Evolutionary conservation across 2,888 invertebrate species (phyloP).

Genomic region (Schrankia costaestrigalis): DNA sequence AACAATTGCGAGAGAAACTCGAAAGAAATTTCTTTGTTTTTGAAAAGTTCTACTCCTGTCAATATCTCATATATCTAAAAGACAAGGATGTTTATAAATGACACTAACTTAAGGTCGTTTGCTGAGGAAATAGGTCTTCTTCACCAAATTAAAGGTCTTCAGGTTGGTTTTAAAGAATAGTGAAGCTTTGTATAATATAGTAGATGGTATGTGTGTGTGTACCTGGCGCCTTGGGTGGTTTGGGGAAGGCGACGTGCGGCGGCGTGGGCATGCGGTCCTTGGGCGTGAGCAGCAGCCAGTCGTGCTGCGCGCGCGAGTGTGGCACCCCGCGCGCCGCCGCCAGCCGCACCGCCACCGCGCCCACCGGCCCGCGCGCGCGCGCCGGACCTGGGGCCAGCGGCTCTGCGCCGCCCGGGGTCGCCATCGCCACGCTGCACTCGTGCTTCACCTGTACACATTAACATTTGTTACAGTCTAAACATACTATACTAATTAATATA

Average conservation of each 20-base stretch:
- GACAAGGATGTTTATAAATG: too few species aligned
- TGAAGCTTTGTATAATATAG: background rate
- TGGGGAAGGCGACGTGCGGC: constrained; percentile 91
- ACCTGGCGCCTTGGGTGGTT: constrained; percentile 94
- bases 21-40: too few species aligned
- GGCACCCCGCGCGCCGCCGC: constrained; percentile 61
- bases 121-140: too few species aligned
- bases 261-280: too few species aligned
- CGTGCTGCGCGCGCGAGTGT: constrained; percentile 75
- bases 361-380: constrained; percentile 43
- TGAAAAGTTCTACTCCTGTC: too few species aligned
- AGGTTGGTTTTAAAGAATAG: too few species aligned
- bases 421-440: constrained; percentile 83
- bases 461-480: background rate
- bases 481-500: background rate
- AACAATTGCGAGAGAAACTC: too few species aligned
- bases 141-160: too few species aligned
- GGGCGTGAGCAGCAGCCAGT: constrained; percentile 88
- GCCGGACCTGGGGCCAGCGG: constrained; percentile 46
- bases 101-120: too few species aligned
- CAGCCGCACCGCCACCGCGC: constrained; percentile 65
- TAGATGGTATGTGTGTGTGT: constrained; percentile 10
- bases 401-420: constrained; percentile 61
- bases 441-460: constrained; percentile 82
- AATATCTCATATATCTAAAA: too few species aligned